These are phyloP conservation scores for Tyrophagus putrescentiae DNA, from an alignment of 1,140 invertebrate genomes.

Conservation along the genomic window DNA sequence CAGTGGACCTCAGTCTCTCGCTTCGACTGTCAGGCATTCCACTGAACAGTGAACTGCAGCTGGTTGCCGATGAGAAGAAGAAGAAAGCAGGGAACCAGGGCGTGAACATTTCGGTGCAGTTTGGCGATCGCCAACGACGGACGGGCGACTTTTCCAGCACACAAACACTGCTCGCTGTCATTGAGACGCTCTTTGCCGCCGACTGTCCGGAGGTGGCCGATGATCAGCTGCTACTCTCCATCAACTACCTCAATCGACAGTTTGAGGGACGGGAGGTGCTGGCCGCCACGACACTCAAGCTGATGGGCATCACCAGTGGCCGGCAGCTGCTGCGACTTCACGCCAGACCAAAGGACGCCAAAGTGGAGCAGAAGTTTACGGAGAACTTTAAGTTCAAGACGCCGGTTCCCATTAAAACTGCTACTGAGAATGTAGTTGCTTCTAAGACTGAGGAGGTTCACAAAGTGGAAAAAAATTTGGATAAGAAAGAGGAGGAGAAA, in stretches of 20 bases:
- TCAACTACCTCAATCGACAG: slow-evolving; percentile 13
- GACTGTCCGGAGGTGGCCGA: neutral
- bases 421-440: too few relatives aligned
- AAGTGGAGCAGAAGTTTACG: neutral
- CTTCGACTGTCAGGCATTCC: slow-evolving; percentile 12
- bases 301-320: neutral
- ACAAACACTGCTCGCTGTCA: slow-evolving; percentile 3
- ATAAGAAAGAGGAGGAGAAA: too few relatives aligned
- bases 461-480: too few relatives aligned
- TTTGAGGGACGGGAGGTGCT: neutral
- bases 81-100: neutral
- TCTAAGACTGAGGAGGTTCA: too few relatives aligned
- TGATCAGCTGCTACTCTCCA: neutral
- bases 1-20: slow-evolving; percentile 11
- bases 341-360: neutral
- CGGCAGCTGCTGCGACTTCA: neutral
- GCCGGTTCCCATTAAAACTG: too few relatives aligned
- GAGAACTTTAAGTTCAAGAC: slow-evolving; percentile 17
- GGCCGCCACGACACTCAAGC: neutral
- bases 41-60: slow-evolving; percentile 9
- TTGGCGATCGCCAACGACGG: neutral
- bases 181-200: neutral
- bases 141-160: neutral
- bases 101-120: slow-evolving; percentile 6
- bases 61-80: neutral